Evolutionary conservation across 2,113 vertebrate genomes (phyloP).

Genomic region (Ovibos moschatus): DNA sequence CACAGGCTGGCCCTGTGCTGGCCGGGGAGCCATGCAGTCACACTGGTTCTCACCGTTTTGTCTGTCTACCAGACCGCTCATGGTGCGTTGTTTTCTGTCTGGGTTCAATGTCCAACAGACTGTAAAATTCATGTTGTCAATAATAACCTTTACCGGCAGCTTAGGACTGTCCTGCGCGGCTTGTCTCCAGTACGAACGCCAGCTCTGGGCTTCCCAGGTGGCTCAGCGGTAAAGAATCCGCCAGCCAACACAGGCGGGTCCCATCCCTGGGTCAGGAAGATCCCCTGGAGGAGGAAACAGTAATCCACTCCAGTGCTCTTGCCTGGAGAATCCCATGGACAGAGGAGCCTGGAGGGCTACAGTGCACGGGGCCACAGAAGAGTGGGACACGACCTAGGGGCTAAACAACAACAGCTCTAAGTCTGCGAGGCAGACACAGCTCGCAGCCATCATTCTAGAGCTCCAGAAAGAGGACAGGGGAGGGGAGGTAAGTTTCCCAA

Average conservation of each 20-base stretch:
- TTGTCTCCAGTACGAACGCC: not conserved
- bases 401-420: not conserved
- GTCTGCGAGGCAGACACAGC: not conserved
- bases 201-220: not conserved
- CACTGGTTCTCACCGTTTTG: not conserved
- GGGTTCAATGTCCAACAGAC: not conserved
- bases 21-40: too few relatives aligned
- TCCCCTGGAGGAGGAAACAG: not conserved
- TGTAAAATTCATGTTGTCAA: not conserved
- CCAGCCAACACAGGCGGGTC: not conserved
- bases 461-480: not conserved
- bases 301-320: not conserved
- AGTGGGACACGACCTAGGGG: fast-evolving
- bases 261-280: not conserved
- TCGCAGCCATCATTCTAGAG: not conserved
- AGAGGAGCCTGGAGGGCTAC: not conserved
- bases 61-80: not conserved
- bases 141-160: not conserved
- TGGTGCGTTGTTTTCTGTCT: not conserved
- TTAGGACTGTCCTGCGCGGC: not conserved
- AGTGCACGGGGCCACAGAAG: fast-evolving
- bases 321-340: not conserved
- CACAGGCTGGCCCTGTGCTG: not conserved
- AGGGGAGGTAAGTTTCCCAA: not conserved
- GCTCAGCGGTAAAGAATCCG: not conserved